phyloP scores from a whole-genome alignment of 2,888 invertebrate species.

The Drosophila anomelani region DNA sequence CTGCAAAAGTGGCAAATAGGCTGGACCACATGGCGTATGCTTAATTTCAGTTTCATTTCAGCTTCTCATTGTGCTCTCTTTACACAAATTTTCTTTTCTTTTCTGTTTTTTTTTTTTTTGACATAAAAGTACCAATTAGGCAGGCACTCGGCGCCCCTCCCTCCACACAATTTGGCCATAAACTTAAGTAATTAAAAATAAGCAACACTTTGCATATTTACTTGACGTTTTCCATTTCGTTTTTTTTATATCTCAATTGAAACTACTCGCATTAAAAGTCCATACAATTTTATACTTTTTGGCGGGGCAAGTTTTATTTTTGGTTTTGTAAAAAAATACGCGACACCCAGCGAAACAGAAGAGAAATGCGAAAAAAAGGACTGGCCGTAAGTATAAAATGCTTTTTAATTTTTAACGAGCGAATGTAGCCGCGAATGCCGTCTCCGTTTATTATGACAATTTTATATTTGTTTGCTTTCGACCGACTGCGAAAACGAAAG shows the following conservation, averaged over 20 bases:
- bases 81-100: not conserved
- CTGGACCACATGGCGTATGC: slow-evolving; percentile 71
- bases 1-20: slow-evolving; percentile 7
- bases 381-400: slow-evolving; percentile 51
- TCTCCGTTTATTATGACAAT: slow-evolving; percentile 71
- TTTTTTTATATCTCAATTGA: slow-evolving; percentile 71
- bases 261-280: slow-evolving; percentile 61
- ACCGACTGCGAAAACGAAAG: slow-evolving; percentile 61
- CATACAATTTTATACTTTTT: slow-evolving; percentile 50
- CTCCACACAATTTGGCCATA: slow-evolving; percentile 41
- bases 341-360: slow-evolving; percentile 4
- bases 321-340: slow-evolving; percentile 13
- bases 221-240: slow-evolving; percentile 8
- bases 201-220: slow-evolving; percentile 53
- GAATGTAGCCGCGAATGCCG: slow-evolving; percentile 49
- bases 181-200: slow-evolving; percentile 71
- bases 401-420: slow-evolving; percentile 72
- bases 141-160: slow-evolving; percentile 43
- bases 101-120: slow-evolving; percentile 28
- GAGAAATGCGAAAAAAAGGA: slow-evolving; percentile 29
- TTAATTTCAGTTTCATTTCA: slow-evolving; percentile 51
- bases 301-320: slow-evolving; percentile 32
- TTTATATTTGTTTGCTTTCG: slow-evolving; percentile 66
- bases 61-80: slow-evolving; percentile 16
- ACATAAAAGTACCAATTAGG: slow-evolving; percentile 73